These are phyloP conservation scores for Tryphoninae sp. DNA, from an alignment of 2,888 invertebrate species.

Conservation along the genomic window DNA sequence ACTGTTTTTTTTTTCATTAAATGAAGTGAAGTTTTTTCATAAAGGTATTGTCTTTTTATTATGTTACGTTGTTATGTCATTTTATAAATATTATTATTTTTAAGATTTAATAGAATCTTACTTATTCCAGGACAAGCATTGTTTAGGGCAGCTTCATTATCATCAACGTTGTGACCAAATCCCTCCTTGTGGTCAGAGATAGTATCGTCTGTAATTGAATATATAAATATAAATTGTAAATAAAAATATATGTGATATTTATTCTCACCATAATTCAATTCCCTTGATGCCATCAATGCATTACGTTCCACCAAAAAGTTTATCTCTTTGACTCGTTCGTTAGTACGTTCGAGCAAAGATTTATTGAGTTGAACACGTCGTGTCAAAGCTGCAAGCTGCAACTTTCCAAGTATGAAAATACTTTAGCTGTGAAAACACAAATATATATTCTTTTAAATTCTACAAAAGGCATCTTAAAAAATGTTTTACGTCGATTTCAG, in stretches of 20 bases:
- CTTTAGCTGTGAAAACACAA: not conserved
- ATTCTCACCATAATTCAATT: constrained; percentile 62
- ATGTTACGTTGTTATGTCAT: not conserved
- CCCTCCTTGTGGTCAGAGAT: constrained; percentile 43
- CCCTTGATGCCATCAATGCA: constrained; percentile 52
- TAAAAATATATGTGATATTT: not conserved
- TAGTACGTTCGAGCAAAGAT: constrained; percentile 82
- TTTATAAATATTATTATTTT: not conserved
- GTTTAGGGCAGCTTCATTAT: constrained; percentile 36
- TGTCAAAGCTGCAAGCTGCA: constrained; percentile 81
- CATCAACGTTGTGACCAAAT: constrained; percentile 27
- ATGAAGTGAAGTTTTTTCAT: no score
- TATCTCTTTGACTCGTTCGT: constrained; percentile 81
- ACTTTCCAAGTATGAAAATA: constrained; percentile 53
- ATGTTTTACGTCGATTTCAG: constrained; percentile 69
- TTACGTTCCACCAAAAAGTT: constrained; percentile 82
- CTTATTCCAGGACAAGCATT: constrained; percentile 64
- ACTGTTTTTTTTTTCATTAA: no score
- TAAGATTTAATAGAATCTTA: constrained; percentile 27
- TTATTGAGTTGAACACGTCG: constrained; percentile 82
- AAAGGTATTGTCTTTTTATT: not conserved
- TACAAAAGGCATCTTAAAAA: not conserved
- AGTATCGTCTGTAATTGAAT: constrained; percentile 55
- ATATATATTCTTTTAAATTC: not conserved
- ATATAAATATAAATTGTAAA: not conserved